phyloP scores from a whole-genome alignment of 2,888 invertebrate species.

The Pyrgus malvae region DNA sequence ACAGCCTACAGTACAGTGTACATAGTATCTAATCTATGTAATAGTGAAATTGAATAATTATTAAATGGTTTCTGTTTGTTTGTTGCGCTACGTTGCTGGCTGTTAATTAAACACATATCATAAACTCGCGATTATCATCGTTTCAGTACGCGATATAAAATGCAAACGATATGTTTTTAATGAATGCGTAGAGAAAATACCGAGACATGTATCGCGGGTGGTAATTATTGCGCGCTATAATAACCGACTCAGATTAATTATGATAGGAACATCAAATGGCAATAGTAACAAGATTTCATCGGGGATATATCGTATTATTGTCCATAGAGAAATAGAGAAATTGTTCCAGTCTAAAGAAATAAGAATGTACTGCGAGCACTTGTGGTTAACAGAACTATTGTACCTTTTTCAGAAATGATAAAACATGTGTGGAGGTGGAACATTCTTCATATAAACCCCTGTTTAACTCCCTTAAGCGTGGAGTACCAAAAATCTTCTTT shows the following conservation, averaged over 20 bases:
- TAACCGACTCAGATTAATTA: constrained; percentile 25
- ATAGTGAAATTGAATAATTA: constrained; percentile 33
- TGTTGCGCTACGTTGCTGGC: constrained; percentile 25
- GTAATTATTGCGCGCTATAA: constrained; percentile 20
- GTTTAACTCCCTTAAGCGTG: too few species aligned
- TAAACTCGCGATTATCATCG: constrained; percentile 29
- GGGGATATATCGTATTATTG: not conserved
- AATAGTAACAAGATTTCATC: constrained; percentile 13
- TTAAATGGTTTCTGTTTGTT: constrained; percentile 25
- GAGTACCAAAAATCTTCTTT: too few species aligned
- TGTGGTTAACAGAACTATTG: too few species aligned
- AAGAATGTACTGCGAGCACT: too few species aligned
- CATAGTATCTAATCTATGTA: constrained; percentile 5
- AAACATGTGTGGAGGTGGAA: too few species aligned
- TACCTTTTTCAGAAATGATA: too few species aligned
- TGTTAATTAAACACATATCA: constrained; percentile 32
- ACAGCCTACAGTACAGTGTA: constrained; percentile 11
- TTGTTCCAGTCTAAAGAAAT: too few species aligned
- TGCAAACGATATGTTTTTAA: constrained; percentile 27
- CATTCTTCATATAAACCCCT: too few species aligned
- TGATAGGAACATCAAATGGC: constrained; percentile 18
- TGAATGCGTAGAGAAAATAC: constrained; percentile 28
- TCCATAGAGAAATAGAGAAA: not conserved
- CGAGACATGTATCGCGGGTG: constrained; percentile 11
- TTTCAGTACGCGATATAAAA: constrained; percentile 25